A percentile compares a stretch with the other conserved stretches of the same genome.
Conservation (phyloP, 2,113 vertebrate species). For the Illadopsis cleaveri region DNA sequence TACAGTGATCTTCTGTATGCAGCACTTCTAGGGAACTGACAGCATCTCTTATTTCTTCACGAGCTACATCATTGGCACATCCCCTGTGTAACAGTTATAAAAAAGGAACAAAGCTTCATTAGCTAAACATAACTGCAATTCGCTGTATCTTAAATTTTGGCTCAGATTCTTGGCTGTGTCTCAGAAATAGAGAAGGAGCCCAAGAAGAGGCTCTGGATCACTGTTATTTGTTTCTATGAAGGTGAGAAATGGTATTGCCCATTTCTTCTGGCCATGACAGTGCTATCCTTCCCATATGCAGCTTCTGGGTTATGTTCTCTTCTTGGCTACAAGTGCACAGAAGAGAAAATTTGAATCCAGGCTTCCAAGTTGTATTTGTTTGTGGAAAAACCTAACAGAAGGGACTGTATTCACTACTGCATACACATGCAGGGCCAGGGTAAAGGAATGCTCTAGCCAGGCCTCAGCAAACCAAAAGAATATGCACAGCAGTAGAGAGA, state of each 20-base stretch:
- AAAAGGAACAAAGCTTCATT: not conserved
- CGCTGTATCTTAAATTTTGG: not conserved
- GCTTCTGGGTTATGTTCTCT: not conserved
- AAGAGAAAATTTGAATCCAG: not conserved
- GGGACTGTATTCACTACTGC: not conserved
- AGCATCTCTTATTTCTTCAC: not conserved
- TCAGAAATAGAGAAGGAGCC: not conserved
- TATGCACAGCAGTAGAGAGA: fast-evolving
- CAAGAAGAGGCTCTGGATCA: not conserved
- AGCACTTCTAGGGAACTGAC: not conserved
- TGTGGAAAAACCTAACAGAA: not conserved
- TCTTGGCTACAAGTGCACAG: not conserved
- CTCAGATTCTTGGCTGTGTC: not conserved
- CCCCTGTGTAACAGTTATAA: not conserved
- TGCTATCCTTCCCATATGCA: not conserved
- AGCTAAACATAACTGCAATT: not conserved
- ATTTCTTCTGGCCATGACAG: not conserved
- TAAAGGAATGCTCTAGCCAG: not conserved
- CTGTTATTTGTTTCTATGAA: not conserved
- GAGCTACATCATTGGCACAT: not conserved
- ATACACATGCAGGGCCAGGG: not conserved
- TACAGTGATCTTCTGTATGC: not conserved
- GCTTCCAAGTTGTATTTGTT: not conserved
- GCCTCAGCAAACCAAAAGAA: not conserved
- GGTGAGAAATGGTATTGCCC: not conserved